A percentile compares a stretch with the other conserved stretches of the same genome.
Conservation (phyloP, 2,113 vertebrate genomes). For the Notarius lentiginosus region DNA sequence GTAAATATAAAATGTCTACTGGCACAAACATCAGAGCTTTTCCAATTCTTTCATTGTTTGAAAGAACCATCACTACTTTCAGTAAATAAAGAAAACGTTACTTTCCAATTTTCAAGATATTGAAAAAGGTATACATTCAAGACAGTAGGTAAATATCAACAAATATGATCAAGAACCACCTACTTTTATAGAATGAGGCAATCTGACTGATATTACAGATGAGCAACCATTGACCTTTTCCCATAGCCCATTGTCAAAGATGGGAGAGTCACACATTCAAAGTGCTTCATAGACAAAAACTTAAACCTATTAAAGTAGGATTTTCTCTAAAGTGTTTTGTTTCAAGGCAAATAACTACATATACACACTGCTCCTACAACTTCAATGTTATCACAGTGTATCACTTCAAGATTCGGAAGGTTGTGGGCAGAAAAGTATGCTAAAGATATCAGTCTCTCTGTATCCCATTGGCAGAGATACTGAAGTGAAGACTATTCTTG, state of each 20-base stretch:
- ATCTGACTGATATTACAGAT: background rate
- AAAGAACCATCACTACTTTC: constrained; percentile 2
- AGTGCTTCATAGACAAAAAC: background rate
- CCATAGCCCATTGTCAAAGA: background rate
- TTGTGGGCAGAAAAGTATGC: background rate
- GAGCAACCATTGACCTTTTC: background rate
- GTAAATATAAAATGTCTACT: background rate
- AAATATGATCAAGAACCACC: background rate
- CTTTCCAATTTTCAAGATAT: background rate
- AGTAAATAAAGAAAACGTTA: background rate
- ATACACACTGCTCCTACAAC: background rate
- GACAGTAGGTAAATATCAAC: background rate
- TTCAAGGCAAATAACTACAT: background rate
- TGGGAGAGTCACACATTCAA: background rate
- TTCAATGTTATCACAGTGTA: background rate
- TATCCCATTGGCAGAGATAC: background rate
- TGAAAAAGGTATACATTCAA: background rate
- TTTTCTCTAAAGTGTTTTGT: too few relatives aligned
- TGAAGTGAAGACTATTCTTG: background rate
- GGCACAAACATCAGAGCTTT: background rate
- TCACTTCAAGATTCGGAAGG: background rate
- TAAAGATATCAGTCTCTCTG: background rate
- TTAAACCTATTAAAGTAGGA: background rate
- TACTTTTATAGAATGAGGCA: background rate
- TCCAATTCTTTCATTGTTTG: background rate